Evolutionary conservation across 2,113 vertebrate species (phyloP), one percentile per base, ranked within the genome.

Genomic region (Balaenoptera acutorostrata): DNA sequence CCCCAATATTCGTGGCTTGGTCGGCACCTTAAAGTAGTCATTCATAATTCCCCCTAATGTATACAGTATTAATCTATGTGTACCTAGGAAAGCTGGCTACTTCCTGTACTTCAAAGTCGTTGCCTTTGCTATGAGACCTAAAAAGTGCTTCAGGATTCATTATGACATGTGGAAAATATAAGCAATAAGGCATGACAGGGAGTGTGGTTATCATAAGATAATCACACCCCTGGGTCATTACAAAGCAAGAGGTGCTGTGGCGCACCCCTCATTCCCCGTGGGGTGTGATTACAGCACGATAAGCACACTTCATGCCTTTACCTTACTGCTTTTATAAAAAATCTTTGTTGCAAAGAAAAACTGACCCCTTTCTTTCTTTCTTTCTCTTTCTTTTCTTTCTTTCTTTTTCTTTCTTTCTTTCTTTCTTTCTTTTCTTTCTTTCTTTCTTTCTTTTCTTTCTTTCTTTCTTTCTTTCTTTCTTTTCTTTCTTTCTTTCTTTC

Each of bases 161-260:
- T 98, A 98, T 98, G 98, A 98, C 97, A 98, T 98, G 98, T 98
- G 98, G 98, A 98, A 98, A 98, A 98, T 98, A 98, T 98, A 99
- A 98, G 98, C 98, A 99, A 98, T 98, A 99, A 98, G 98, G 97
- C 98, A 98, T 99, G 98, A 99, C 98, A 99, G 98, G 97, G 98
- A 99, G 98, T 98, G 97, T 97, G 98, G 98, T 98, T 99, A 98
- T 98, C 98, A 98, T 98, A 98, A 98, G 98, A 98, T 98, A 99
- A 98, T 99, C 98, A 99, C 98, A 98, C 98, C 98, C 98, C 97
- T 98, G 98, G 98, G 98, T 99, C 98, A 99, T 99, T 99, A 98
- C 98, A 98, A 99, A 98, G 98, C 98, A 97, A 98, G 97, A 99
- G 98, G 98, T 98, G 96, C 98, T 96, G 96, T 97, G 96, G 82